A percentile compares a stretch with the other conserved stretches of the same genome.
These are phyloP conservation scores for Sebastes steindachneri DNA, from an alignment of 2,797 vertebrate species.

Conservation along the genomic window DNA sequence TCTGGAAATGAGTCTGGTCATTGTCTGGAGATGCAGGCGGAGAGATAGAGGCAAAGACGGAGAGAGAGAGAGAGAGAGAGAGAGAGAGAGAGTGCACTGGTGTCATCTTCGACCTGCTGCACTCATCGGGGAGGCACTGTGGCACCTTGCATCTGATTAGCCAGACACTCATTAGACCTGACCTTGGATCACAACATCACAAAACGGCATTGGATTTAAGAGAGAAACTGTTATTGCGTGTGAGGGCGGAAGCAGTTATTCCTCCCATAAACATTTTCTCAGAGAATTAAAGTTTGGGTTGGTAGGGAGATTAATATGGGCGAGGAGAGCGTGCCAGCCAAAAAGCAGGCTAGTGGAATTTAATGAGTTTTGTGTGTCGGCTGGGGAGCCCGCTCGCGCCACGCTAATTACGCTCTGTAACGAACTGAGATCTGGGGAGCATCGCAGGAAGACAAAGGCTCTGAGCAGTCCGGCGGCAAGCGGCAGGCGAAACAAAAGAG, in stretches of 20 bases:
- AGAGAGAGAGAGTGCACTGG: constrained; percentile 14
- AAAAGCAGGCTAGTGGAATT: constrained; percentile 72
- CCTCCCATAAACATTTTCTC: constrained; percentile 74
- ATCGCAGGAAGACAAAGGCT: constrained; percentile 72
- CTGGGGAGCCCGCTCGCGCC: constrained; percentile 73
- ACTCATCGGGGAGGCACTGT: constrained; percentile 48
- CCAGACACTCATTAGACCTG: constrained; percentile 65
- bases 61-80: constrained; percentile 17
- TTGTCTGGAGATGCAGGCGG: constrained; percentile 68
- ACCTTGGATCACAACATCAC: constrained; percentile 65
- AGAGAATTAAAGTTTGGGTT: constrained; percentile 75
- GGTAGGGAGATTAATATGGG: constrained; percentile 77
- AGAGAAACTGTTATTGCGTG: constrained; percentile 43
- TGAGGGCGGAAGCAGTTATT: constrained; percentile 59
- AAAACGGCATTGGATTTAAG: constrained; percentile 38
- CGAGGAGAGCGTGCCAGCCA: constrained; percentile 64
- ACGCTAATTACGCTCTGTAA: constrained; percentile 79
- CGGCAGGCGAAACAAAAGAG: constrained; percentile 62
- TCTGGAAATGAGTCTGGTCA: constrained; percentile 71
- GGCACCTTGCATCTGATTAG: constrained; percentile 72
- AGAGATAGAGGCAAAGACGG: constrained; percentile 35
- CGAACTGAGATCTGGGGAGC: constrained; percentile 75
- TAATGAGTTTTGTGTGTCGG: constrained; percentile 81
- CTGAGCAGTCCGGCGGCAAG: constrained; percentile 63
- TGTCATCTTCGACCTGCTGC: constrained; percentile 60